phyloP scores from a whole-genome alignment of 1,140 invertebrate species.

The Formica selysi region DNA sequence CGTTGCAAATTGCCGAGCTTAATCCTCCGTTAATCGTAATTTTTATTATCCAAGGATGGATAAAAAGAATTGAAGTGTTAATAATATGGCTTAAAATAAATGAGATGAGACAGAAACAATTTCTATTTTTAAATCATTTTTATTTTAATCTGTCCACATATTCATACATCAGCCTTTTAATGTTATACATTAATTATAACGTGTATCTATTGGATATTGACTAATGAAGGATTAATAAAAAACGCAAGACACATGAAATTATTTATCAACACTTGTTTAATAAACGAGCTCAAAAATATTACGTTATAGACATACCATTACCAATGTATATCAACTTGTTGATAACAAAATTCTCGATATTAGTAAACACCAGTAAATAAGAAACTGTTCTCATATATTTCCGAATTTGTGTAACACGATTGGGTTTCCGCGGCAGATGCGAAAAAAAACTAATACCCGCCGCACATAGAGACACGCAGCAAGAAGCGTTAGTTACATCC shows the following conservation, averaged over 20 bases:
- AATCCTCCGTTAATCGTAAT: neutral
- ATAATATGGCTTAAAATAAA: no score
- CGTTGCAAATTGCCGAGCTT: no score
- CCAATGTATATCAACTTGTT: neutral
- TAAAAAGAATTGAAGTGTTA: no score
- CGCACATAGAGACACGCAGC: neutral
- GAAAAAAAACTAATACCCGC: slow-evolving; percentile 9
- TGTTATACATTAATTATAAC: no score
- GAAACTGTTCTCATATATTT: neutral
- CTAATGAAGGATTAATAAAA: neutral
- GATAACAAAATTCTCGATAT: neutral
- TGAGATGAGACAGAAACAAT: no score
- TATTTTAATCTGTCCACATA: no score
- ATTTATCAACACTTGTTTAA: neutral
- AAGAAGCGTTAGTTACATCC: slow-evolving; percentile 46
- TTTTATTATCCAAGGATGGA: no score
- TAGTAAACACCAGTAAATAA: neutral
- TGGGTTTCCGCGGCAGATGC: neutral
- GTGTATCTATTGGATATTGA: no score
- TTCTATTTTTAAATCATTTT: no score
- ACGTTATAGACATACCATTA: neutral
- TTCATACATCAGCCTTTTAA: no score
- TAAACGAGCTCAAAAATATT: neutral
- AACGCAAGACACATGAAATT: neutral
- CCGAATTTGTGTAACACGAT: neutral